Evolutionary conservation across 2,888 invertebrate genomes (phyloP).

Genomic region (Oegoconia quadripuncta): DNA sequence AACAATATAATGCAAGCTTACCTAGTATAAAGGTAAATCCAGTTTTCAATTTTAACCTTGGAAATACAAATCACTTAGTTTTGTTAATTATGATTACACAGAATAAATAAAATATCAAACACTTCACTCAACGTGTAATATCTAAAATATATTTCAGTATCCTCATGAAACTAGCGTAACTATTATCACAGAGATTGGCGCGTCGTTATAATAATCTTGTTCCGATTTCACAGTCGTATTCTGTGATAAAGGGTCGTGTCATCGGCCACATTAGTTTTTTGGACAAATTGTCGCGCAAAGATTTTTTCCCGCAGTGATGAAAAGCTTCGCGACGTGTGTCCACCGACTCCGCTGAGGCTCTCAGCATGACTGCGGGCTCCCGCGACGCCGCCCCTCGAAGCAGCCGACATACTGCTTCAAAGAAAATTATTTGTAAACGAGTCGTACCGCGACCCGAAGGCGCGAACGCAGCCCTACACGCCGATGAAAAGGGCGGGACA

Average conservation of each 20-base stretch:
- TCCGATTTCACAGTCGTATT: conserved; percentile 38
- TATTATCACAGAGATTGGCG: conserved; percentile 64
- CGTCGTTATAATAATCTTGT: conserved; percentile 60
- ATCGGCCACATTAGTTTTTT: conserved; percentile 52
- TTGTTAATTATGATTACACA: conserved; percentile 40
- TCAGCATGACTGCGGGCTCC: conserved; percentile 79
- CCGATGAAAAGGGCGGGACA: conserved; percentile 61
- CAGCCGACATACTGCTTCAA: conserved; percentile 73
- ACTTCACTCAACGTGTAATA: conserved; percentile 63
- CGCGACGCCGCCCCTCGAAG: conserved; percentile 73
- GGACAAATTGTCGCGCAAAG: conserved; percentile 57
- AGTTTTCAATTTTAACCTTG: conserved; percentile 23
- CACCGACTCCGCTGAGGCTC: conserved; percentile 72
- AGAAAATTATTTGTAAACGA: conserved; percentile 58
- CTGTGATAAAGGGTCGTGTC: conserved; percentile 29
- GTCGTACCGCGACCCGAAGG: conserved; percentile 48
- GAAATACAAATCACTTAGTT: conserved; percentile 17
- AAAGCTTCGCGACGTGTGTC: conserved; percentile 72
- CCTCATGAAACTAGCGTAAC: conserved; percentile 52
- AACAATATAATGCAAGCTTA: not conserved
- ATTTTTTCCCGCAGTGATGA: conserved; percentile 64
- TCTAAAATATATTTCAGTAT: conserved; percentile 60
- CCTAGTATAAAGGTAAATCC: conserved; percentile 22
- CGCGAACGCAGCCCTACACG: conserved; percentile 66
- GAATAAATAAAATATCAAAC: conserved; percentile 47